Base-by-base conservation (phyloP, 1,140 invertebrate species). In the Ceratina calcarata region DNA sequence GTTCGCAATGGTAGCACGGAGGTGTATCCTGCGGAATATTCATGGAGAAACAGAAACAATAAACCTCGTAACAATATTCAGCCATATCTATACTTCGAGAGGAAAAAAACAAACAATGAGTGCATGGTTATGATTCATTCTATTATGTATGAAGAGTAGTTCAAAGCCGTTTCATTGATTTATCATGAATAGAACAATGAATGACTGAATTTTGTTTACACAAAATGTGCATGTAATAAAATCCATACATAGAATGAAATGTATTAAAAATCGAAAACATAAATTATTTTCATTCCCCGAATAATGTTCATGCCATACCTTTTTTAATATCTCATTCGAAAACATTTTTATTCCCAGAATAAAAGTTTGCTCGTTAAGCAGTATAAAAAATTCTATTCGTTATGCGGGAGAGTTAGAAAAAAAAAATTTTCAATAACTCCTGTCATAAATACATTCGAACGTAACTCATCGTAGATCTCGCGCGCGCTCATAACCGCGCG, bases 401-500 rank as follows among this genome's bases (percentile, higher is more conserved):
- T 6, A 10, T 3, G 2, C 3, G 10, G 37, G 0, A 45, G 8
- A 45, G 37, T 13, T 57, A 57, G 15, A n/a, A 57, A 16, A 57
- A 57, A 15, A 62, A 62, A 24, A 61, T 61, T 62, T 27, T 62
- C 20, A n/a, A 2, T 51, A 62, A 13, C 22, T 65, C n/a, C 32
- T 18, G 8, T 18, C 51, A 20, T 51, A 57, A 57, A 53, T 16
- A n/a, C 18, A 55, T 65, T 58, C 16, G 0, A 3, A 32, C 20
- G n/a, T 58, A 64, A 22, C 53, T 78, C 58, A 70, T 70, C 18
- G 27, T 53, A 62, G 24, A 27, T 51, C 1, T 20, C 18, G 37
- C 16, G 18, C 10, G 49, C 15, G 20, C 55, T 1, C 27, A 24
- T 1, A 8, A 0, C 10, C 45, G 68, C n/a, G 4, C 22, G 4